Conservation (phyloP, 1,140 invertebrate species). For the Lanistes nyassanus region DNA sequence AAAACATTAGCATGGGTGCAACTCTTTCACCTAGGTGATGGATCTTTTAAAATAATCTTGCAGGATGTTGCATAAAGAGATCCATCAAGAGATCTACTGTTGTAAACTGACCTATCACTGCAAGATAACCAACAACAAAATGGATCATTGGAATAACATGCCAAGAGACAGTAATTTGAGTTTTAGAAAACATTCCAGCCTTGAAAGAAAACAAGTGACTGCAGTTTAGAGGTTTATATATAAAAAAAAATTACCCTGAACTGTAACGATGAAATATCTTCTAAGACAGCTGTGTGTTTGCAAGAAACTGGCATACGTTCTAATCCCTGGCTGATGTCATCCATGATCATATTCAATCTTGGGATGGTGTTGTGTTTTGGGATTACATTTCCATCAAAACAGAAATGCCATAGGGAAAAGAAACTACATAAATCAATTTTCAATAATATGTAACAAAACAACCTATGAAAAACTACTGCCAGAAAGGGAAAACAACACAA, state of each 20-base stretch:
- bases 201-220: not conserved
- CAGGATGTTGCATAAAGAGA: too few relatives aligned
- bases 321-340: constrained; percentile 16
- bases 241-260: constrained; percentile 6
- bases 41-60: too few relatives aligned
- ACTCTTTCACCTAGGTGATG: too few relatives aligned
- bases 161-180: not conserved
- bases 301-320: not conserved
- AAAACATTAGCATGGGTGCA: too few relatives aligned
- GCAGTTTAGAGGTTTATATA: too few relatives aligned
- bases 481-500: too few relatives aligned
- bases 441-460: too few relatives aligned
- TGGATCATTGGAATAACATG: not conserved
- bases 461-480: too few relatives aligned
- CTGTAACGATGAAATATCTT: not conserved
- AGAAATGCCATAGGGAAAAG: too few relatives aligned
- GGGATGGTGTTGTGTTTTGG: too few relatives aligned
- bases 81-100: not conserved
- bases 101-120: not conserved
- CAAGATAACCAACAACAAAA: not conserved
- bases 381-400: too few relatives aligned
- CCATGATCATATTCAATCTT: not conserved
- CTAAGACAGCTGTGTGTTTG: not conserved
- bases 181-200: not conserved
- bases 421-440: too few relatives aligned